A percentile compares a stretch with the other conserved stretches of the same genome.
Conservation (phyloP, 2,888 invertebrate species). For the Lasioglossum villosulum region DNA sequence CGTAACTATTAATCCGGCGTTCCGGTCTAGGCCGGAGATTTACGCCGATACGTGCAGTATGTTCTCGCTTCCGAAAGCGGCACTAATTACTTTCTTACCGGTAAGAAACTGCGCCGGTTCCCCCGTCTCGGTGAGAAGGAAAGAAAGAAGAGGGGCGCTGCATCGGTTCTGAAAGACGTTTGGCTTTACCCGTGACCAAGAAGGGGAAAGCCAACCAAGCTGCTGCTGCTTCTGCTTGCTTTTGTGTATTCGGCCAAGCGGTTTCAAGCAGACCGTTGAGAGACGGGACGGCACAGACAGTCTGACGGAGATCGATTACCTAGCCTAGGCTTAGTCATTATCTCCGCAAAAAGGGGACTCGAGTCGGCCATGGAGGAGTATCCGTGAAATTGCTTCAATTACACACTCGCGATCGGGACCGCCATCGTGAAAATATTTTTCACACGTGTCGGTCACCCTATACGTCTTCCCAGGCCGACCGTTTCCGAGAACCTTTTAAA, state of each 20-base stretch:
- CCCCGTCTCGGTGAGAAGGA: constrained; percentile 11
- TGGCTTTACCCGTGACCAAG: constrained; percentile 37
- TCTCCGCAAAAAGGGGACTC: constrained; percentile 63
- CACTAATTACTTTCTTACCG: constrained; percentile 35
- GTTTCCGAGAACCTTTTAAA: background rate
- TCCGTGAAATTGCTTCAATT: constrained; percentile 72
- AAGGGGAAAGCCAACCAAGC: constrained; percentile 47
- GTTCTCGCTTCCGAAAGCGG: constrained; percentile 21
- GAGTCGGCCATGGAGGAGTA: constrained; percentile 33
- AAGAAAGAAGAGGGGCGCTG: constrained; percentile 13
- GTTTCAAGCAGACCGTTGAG: constrained; percentile 62
- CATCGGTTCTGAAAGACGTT: constrained; percentile 50
- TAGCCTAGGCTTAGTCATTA: constrained; percentile 68
- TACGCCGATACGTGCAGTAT: constrained; percentile 13
- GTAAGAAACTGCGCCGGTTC: background rate
- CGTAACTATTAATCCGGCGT: constrained; percentile 4
- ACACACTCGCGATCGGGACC: constrained; percentile 35
- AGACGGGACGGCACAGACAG: constrained; percentile 65
- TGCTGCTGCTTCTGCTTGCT: constrained; percentile 28
- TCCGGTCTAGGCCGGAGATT: constrained; percentile 18
- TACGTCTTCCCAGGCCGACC: background rate
- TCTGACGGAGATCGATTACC: constrained; percentile 75
- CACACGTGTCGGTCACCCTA: background rate
- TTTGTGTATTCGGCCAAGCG: constrained; percentile 63
- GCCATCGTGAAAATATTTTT: constrained; percentile 34